phyloP scores from a whole-genome alignment of 2,888 invertebrate genomes.

The Ornithoptera alexandrae region DNA sequence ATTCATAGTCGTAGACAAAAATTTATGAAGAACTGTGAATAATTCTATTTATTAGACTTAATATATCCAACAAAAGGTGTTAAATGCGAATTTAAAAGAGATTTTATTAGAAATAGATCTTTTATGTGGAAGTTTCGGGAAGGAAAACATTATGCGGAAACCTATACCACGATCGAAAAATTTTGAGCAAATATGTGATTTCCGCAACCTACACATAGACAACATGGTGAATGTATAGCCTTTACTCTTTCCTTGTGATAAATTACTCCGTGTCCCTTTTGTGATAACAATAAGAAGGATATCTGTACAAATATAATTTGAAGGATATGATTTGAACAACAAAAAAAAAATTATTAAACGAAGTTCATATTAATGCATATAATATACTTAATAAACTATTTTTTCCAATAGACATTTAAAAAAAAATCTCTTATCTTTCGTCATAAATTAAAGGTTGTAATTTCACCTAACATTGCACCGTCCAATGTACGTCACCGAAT shows the following conservation, averaged over 20 bases:
- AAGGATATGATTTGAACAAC: too few species aligned
- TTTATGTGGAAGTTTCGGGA: background rate
- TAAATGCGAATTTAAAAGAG: background rate
- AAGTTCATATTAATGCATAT: too few species aligned
- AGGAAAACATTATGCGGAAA: background rate
- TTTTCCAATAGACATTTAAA: background rate
- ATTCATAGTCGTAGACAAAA: conserved; percentile 13
- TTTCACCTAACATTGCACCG: conserved; percentile 41
- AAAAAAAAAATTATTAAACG: too few species aligned
- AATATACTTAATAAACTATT: background rate
- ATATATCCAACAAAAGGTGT: background rate
- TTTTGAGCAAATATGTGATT: too few species aligned
- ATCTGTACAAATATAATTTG: too few species aligned
- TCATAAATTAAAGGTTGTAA: conserved; percentile 47
- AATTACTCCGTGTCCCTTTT: too few species aligned
- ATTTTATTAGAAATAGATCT: too few species aligned
- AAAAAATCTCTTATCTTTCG: conserved; percentile 36
- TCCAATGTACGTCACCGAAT: conserved; percentile 43
- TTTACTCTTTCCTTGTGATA: too few species aligned
- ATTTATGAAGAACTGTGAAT: conserved; percentile 17
- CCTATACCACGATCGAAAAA: too few species aligned
- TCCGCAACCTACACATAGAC: too few species aligned
- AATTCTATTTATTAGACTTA: background rate
- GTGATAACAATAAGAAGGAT: too few species aligned
- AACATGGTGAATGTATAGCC: too few species aligned